Conservation (phyloP, 2,888 invertebrate species). For the Macaria liturata region DNA sequence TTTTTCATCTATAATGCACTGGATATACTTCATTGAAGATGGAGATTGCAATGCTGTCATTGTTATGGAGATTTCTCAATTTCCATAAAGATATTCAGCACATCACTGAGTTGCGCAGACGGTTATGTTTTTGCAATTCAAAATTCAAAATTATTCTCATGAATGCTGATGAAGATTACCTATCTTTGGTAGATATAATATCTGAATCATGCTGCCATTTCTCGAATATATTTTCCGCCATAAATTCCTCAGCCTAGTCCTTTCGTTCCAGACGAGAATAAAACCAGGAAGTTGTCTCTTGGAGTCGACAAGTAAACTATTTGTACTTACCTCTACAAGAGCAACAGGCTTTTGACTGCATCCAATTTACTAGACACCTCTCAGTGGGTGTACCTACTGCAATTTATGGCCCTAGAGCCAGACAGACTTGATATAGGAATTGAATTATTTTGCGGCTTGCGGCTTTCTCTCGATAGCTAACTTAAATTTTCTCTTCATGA, state of each 20-base stretch:
- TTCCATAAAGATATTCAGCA: constrained; percentile 11
- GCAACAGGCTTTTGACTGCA: constrained; percentile 8
- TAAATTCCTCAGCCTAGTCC: not conserved
- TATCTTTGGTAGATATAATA: too few species aligned
- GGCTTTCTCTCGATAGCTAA: constrained; percentile 40
- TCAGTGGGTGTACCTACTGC: not conserved
- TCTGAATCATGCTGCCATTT: too few species aligned
- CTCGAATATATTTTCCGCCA: too few species aligned
- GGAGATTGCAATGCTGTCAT: not conserved
- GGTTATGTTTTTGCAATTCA: too few species aligned
- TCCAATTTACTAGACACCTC: constrained; percentile 5
- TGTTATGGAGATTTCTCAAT: constrained; percentile 7
- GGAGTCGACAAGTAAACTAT: constrained; percentile 18
- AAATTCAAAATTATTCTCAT: too few species aligned
- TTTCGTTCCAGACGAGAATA: constrained; percentile 21
- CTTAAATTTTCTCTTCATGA: constrained; percentile 37
- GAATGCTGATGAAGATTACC: too few species aligned
- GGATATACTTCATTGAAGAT: constrained; percentile 13
- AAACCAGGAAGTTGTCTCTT: constrained; percentile 24
- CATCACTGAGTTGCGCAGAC: too few species aligned
- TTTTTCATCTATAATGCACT: constrained; percentile 12
- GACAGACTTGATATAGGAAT: constrained; percentile 2
- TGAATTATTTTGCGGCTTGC: constrained; percentile 31
- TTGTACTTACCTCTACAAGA: constrained; percentile 7
- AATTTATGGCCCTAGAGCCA: constrained; percentile 10